Evolutionary conservation across 2,888 invertebrate genomes (phyloP), one percentile per base, ranked within the genome.

Genomic region (Caenorhabditis sinica): DNA sequence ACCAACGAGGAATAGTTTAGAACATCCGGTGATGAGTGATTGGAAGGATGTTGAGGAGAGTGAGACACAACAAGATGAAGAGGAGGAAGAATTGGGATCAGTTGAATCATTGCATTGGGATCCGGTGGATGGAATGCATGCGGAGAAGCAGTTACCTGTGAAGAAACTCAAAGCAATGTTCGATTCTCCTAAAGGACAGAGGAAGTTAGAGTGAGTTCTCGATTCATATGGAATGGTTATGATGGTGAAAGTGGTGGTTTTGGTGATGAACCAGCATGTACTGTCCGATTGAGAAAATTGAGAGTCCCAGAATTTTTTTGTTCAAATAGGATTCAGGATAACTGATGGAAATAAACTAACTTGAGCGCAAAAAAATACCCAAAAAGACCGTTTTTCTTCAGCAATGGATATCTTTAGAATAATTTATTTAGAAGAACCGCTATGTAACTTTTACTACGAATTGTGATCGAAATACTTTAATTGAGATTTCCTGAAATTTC

Each of bases 61-160:
- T 20, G 83, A 82, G 20, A 81, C 69, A 33, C 77, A 73, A 20
- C 53, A 45, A n/a, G 83, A 75, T 28, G 88, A 86, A 17, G 87
- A 87, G n/a, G 81, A 71, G 23, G 86, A 88, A 53, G 88, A 86
- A 17, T 83, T 77, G 13, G 90, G 86, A 61, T 87, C 87, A 11
- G 88, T 86, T 11, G 90, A 90, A 72, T 84, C 84, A 28, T 83
- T 91, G 20, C 90, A 92, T 86, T 92, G 92, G 92, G 91, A 92
- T 76, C 92, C 92, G 28, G 75, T 86, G 0, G 85, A 88, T 63
- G 93, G 93, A 30, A 85, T 93, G 89, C 93, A 93, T 80, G 93
- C 93, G 13, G 93, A 93, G 85, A 91, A 90, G 68, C 93, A 93
- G 76, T 79, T 89, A 58, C 90, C 91, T 0, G 93, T 93, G 11